Evolutionary conservation across 2,113 vertebrate genomes (phyloP).

Genomic region (Phylloscopus trochilus): DNA sequence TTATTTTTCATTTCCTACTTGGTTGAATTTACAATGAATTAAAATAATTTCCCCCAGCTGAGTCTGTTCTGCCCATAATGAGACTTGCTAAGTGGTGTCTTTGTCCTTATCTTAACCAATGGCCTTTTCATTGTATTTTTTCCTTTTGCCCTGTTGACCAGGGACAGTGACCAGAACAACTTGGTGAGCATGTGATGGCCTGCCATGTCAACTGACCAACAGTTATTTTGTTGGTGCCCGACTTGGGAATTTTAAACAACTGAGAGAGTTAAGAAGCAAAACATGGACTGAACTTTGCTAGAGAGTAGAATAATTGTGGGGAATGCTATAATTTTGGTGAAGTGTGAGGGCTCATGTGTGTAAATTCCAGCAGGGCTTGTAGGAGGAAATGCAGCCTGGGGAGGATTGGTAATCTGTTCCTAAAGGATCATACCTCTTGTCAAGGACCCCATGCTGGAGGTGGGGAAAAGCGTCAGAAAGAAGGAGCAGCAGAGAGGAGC

Average conservation of each 20-base stretch:
- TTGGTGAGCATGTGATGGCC: neutral
- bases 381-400: neutral
- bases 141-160: neutral
- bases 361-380: neutral
- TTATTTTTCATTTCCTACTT: neutral
- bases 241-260: neutral
- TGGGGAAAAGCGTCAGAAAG: neutral
- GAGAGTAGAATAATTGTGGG: neutral
- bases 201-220: neutral
- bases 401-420: fast-evolving
- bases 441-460: neutral
- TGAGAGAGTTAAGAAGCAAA: neutral
- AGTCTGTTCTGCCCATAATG: neutral
- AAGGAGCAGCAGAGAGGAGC: neutral
- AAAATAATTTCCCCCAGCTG: neutral
- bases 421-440: neutral
- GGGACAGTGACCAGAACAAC: neutral
- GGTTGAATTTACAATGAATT: neutral
- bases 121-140: neutral
- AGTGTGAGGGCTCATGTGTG: neutral
- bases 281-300: neutral
- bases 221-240: neutral
- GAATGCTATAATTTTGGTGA: neutral
- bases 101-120: neutral
- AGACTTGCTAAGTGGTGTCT: neutral